Conservation (phyloP, 2,888 invertebrate species). For the Alviniconcha strummeri region DNA sequence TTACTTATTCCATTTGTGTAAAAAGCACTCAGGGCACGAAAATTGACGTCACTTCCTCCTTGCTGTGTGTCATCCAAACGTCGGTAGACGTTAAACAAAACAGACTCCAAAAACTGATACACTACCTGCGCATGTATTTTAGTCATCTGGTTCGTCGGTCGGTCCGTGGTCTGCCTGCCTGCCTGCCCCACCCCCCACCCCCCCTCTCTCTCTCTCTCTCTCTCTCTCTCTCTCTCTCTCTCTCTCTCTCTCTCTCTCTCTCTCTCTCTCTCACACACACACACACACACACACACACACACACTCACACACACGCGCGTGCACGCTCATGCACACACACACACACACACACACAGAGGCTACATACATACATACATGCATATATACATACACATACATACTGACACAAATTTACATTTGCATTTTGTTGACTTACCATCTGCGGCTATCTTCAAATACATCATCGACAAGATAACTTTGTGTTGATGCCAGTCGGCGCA, state of each 20-base stretch:
- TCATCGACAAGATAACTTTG: background rate
- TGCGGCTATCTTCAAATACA: background rate
- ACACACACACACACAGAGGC: background rate
- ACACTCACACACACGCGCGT: background rate
- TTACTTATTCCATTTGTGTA: background rate
- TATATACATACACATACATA: background rate
- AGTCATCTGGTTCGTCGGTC: background rate
- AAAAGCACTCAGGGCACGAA: background rate
- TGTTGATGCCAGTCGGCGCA: background rate
- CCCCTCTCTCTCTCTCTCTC: background rate
- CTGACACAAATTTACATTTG: background rate
- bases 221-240: conserved; percentile 1
- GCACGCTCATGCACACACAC: background rate
- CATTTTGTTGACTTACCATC: background rate
- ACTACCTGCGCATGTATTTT: background rate
- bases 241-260: background rate
- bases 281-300: background rate
- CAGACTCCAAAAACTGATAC: background rate
- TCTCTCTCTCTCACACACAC: background rate
- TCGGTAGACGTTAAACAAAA: too few species aligned
- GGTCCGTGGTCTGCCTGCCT: background rate
- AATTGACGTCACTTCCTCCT: background rate
- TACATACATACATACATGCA: background rate
- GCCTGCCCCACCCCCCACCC: background rate
- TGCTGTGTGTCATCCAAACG: too few species aligned